Evolutionary conservation across 2,797 vertebrate species (phyloP).

Genomic region (Anolis apletophallus): DNA sequence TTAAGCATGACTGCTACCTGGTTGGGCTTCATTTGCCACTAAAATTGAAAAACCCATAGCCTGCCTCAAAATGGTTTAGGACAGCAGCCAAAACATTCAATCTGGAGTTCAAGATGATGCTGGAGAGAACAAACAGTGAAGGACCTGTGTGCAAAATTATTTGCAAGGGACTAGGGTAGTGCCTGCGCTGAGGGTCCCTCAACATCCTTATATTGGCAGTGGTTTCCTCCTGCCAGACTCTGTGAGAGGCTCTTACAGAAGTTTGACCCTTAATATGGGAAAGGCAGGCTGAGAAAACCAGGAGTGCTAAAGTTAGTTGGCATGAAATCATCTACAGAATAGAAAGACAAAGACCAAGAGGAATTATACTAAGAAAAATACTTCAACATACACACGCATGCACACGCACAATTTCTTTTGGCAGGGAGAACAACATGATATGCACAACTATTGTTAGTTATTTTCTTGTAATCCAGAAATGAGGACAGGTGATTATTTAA

Average conservation of each 20-base stretch:
- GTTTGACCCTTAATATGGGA: neutral
- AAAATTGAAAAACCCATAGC: neutral
- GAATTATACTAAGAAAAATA: neutral
- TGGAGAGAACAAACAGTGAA: neutral
- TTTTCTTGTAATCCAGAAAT: neutral
- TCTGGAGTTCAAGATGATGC: neutral
- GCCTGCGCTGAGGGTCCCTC: neutral
- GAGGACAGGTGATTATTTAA: neutral
- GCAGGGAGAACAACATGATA: neutral
- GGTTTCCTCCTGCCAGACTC: neutral
- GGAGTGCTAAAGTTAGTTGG: neutral
- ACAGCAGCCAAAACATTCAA: neutral
- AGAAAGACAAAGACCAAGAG: neutral
- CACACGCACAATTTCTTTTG: neutral
- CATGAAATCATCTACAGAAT: neutral
- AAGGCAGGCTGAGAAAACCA: neutral
- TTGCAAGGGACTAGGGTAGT: neutral
- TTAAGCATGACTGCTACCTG: conserved; percentile 2
- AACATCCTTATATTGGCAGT: neutral
- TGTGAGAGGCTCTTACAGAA: neutral
- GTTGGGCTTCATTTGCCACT: neutral
- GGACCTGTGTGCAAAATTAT: neutral
- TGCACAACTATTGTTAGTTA: neutral
- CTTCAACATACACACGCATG: neutral
- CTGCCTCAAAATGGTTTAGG: neutral